Conservation (phyloP, 2,113 vertebrate genomes). For the Gambusia holbrooki region DNA sequence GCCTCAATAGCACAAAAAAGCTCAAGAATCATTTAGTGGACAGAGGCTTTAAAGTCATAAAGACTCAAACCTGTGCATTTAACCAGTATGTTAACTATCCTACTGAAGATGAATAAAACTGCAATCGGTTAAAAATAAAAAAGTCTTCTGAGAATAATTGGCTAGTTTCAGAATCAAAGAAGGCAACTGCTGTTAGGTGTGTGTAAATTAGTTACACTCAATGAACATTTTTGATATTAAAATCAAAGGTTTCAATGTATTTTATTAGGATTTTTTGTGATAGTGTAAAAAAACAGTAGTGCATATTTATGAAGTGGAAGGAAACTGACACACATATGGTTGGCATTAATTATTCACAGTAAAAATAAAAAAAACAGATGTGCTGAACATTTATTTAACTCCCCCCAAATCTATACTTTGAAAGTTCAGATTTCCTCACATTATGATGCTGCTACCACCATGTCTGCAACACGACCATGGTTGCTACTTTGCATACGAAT, state of each 20-base stretch:
- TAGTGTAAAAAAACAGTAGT: background rate
- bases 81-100: conserved; percentile 52
- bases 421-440: background rate
- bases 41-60: conserved; percentile 45
- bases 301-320: background rate
- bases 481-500: background rate
- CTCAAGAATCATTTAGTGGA: conserved; percentile 51
- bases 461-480: background rate
- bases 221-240: background rate
- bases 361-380: background rate
- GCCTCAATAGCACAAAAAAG: conserved; percentile 33
- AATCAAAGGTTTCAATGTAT: background rate
- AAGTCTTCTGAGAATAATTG: conserved; percentile 42
- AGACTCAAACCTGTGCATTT: conserved; percentile 38
- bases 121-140: background rate
- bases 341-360: background rate
- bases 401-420: background rate
- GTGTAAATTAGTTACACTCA: background rate
- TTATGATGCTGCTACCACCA: background rate
- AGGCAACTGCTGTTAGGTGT: conserved; percentile 5
- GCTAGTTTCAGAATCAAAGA: conserved; percentile 21
- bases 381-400: background rate
- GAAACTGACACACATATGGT: background rate
- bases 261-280: background rate
- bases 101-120: conserved; percentile 38